phyloP scores from a whole-genome alignment of 2,888 invertebrate genomes.

The Drosophila infuscata region DNA sequence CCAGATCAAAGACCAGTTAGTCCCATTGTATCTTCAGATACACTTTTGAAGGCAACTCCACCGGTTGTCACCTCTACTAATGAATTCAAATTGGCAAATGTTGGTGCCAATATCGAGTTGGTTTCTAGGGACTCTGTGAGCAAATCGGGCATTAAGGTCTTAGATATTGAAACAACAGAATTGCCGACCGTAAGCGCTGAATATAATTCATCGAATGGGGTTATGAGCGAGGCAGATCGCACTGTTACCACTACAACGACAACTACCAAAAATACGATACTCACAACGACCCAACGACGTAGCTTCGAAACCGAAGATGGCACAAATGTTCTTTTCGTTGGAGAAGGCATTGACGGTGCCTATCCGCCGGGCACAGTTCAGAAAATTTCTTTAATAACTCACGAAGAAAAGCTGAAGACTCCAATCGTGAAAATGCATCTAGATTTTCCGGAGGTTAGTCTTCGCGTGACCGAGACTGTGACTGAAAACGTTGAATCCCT shows the following conservation, averaged over 20 bases:
- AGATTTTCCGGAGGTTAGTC: constrained; percentile 85
- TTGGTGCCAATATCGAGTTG: constrained; percentile 66
- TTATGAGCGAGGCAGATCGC: constrained; percentile 44
- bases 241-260: constrained; percentile 71
- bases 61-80: constrained; percentile 49
- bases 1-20: constrained; percentile 71
- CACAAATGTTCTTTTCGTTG: constrained; percentile 82
- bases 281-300: constrained; percentile 78
- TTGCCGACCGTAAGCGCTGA: constrained; percentile 42
- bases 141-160: constrained; percentile 68
- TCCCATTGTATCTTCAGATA: constrained; percentile 50
- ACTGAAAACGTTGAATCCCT: constrained; percentile 77
- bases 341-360: constrained; percentile 78
- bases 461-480: constrained; percentile 82
- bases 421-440: constrained; percentile 89
- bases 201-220: constrained; percentile 44
- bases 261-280: constrained; percentile 75
- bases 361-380: constrained; percentile 79
- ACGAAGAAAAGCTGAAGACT: constrained; percentile 89
- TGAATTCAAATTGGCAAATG: constrained; percentile 45
- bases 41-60: constrained; percentile 30
- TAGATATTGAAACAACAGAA: constrained; percentile 75
- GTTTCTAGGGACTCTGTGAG: constrained; percentile 43
- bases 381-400: constrained; percentile 89
- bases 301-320: constrained; percentile 81